These are phyloP conservation scores for Nowickia ferox DNA, from an alignment of 2,888 invertebrate species.

Conservation along the genomic window DNA sequence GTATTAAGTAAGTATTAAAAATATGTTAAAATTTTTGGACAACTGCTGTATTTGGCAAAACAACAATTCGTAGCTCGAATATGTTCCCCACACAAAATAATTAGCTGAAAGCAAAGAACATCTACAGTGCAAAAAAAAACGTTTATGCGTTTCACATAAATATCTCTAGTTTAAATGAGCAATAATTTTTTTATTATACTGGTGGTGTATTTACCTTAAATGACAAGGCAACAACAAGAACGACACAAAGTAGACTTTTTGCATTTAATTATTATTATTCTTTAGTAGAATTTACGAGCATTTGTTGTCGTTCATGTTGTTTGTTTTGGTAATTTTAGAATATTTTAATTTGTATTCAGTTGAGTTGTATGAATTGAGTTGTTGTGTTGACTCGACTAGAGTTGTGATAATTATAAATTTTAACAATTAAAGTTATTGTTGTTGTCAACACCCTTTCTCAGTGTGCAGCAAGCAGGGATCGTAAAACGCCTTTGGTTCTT, in stretches of 20 bases:
- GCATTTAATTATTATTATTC: constrained; percentile 36
- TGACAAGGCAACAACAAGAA: neutral
- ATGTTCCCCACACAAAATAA: neutral
- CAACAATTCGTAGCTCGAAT: neutral
- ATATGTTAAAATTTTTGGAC: neutral
- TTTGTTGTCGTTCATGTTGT: neutral
- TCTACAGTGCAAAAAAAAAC: neutral
- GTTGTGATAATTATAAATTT: constrained; percentile 59
- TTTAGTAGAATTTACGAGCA: neutral
- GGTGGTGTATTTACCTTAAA: neutral
- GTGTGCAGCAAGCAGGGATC: constrained; percentile 23
- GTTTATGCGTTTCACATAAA: neutral
- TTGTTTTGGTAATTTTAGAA: constrained; percentile 20
- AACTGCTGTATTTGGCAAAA: neutral
- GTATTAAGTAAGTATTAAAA: neutral
- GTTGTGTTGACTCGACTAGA: constrained; percentile 9
- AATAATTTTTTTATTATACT: neutral
- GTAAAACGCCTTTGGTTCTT: constrained; percentile 59
- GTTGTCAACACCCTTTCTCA: constrained; percentile 63
- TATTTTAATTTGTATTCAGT: constrained; percentile 26
- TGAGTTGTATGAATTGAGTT: constrained; percentile 22
- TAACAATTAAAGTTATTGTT: constrained; percentile 65
- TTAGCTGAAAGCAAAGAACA: neutral
- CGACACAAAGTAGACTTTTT: constrained; percentile 6
- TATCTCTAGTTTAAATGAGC: neutral